Base-by-base conservation (phyloP, 2,888 invertebrate genomes). In the Ceraclea dissimilis region DNA sequence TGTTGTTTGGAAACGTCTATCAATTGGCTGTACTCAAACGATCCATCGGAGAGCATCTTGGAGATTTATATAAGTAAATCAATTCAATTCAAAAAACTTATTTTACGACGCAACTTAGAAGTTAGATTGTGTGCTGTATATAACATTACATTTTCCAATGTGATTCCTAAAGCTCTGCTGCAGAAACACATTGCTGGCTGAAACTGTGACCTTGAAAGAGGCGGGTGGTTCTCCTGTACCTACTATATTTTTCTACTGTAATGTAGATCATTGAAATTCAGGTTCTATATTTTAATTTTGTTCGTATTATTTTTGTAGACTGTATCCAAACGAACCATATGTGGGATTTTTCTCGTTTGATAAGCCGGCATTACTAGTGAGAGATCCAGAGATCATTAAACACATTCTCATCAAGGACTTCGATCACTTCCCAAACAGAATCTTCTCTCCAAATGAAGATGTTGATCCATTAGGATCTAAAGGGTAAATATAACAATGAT, bases 331-430 rank as follows among this genome's bases (percentile, higher is more conserved):
- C 39, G 52, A 52, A 16, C 52, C 56, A 6, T 57, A 52, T 20
- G 50, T 61, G 17, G 61, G 61, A 17, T 59, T 59, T 33, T 61
- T 59, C 20, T 54, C 57, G 31, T 53, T 61, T 21, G 59, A 51
- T 18, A 52, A 55, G 26, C 61, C 61, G 2, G 56, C 53, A 13
- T 34, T 61, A 2, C 22, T 61, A 2, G 19, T 61, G 6, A 46
- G 51, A 43, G 61, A 61, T 52, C 49, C 51, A n/a, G 61, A 61
- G 2, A 50, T 58, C 5, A 49, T 61, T 2, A 61, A 59, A 33
- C 47, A 51, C 26, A 51, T 61, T 17, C 26, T 61, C 2, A 57
- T 61, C 13, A 57, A 55, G 31, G 61, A 61, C 20, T 61, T 61
- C 43, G 49, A 52, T 31, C 31, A 55, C 34, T 61, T 61, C 46